Base-by-base conservation (phyloP, 2,888 invertebrate species). In the Drosophila longiperda region DNA sequence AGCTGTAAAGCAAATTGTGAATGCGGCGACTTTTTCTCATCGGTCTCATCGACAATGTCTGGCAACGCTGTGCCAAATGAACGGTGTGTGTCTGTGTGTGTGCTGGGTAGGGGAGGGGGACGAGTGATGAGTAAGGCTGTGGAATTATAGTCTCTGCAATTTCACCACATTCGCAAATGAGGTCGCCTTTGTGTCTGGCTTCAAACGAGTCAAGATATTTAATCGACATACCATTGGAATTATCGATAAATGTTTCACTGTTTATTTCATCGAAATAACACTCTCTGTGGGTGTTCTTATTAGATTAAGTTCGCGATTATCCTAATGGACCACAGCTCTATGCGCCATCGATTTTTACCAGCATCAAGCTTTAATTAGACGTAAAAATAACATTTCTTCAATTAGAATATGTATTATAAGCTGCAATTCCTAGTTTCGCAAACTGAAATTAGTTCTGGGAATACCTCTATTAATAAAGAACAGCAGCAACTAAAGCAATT, bases 1-100 rank as follows among this genome's bases (percentile, higher is more conserved):
- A 83, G 75, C 83, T 75, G 66, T 49, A 57, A 52, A 64, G 45
- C 60, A 49, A 57, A 57, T 75, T 54, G 58, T 68, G 52, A 52
- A 78, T 77, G 55, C 76, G 45, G 34, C 62, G 49, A 55, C 65
- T 80, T 61, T 12, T 26, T 60, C 63, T 29, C 45, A 45, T 45
- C 45, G 45, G 20, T 15, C 45, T 45, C 45, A 65, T 23, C 53
- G 66, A 58, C 77, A 77, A 70, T 62, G 58, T 53, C 45, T 57
- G 45, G 57, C 45, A 57, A 42, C 36, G 23, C 29, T 61, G 57
- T 29, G 40, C 48, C 63, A 72, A 65, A 32, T 62, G 59, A 42
- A 61, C 48, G 58, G 49, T 58, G 15, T n/a, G 17, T 60, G 12
- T 20, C 20, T 45, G 17, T 9, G 33, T 20, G 29, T n/a, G n/a